A percentile compares a stretch with the other conserved stretches of the same genome.
Conservation (phyloP, 2,888 invertebrate genomes). For the Melolontha melolontha region DNA sequence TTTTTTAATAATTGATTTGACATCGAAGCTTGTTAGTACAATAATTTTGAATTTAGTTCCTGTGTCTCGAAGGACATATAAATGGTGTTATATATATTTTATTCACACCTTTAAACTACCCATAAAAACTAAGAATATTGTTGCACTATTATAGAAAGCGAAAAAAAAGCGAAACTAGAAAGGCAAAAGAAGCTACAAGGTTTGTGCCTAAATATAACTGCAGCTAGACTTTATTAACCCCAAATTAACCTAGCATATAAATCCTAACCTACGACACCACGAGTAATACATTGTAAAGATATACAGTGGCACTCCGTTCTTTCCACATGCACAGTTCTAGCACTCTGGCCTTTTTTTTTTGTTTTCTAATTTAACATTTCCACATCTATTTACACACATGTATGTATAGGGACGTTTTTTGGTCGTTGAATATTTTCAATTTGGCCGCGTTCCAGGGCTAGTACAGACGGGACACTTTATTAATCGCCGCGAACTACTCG, state of each 20-base stretch:
- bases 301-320: not conserved
- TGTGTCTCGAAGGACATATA: too few relatives aligned
- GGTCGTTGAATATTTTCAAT: slow-evolving; percentile 38
- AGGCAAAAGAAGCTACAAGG: not conserved
- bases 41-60: too few relatives aligned
- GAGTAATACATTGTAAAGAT: slow-evolving; percentile 17
- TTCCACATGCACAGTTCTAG: not conserved
- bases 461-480: slow-evolving; percentile 46
- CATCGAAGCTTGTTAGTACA: too few relatives aligned
- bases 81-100: too few relatives aligned
- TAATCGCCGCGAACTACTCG: slow-evolving; percentile 48
- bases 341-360: not conserved
- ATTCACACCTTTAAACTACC: too few relatives aligned
- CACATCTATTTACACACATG: slow-evolving; percentile 15
- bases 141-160: too few relatives aligned
- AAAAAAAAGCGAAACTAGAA: slow-evolving; percentile 1
- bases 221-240: slow-evolving; percentile 22
- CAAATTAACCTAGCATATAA: slow-evolving; percentile 20
- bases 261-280: slow-evolving; percentile 24
- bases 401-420: not conserved
- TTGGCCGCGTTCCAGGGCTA: slow-evolving; percentile 38
- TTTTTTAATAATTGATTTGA: too few relatives aligned
- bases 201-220: slow-evolving; percentile 11
- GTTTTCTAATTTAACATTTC: slow-evolving; percentile 5
- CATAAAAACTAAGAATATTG: too few relatives aligned